phyloP scores from a whole-genome alignment of 2,797 vertebrate species.

The Decapterus maruadsi region DNA sequence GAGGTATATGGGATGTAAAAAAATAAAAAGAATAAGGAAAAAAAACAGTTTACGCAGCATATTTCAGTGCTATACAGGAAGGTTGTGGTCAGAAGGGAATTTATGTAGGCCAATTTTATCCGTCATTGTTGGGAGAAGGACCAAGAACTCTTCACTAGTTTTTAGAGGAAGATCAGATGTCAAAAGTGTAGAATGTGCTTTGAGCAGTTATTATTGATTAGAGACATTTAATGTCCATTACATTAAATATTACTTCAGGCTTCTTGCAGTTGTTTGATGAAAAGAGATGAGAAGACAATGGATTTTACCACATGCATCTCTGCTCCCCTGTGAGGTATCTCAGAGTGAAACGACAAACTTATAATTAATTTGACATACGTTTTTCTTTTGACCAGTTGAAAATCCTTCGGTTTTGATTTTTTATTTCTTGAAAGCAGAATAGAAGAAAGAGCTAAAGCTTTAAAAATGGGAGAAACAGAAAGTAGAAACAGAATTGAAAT shows the following conservation, averaged over 20 bases:
- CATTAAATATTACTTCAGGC: constrained; percentile 58
- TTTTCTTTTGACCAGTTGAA: constrained; percentile 31
- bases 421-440: constrained; percentile 32
- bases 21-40: constrained; percentile 8
- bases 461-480: constrained; percentile 1
- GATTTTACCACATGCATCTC: constrained; percentile 25
- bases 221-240: constrained; percentile 54
- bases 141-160: constrained; percentile 20
- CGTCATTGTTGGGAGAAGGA: constrained; percentile 47
- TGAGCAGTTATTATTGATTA: constrained; percentile 65
- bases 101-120: constrained; percentile 40
- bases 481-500: constrained; percentile 21
- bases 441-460: constrained; percentile 1
- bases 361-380: constrained; percentile 25
- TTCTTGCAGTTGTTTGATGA: constrained; percentile 60
- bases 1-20: constrained; percentile 28
- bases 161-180: constrained; percentile 27
- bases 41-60: constrained; percentile 34
- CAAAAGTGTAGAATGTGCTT: constrained; percentile 5
- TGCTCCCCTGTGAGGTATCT: constrained; percentile 12
- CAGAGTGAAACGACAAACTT: constrained; percentile 38
- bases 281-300: constrained; percentile 51
- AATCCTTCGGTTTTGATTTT: neutral
- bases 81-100: constrained; percentile 53
- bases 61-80: constrained; percentile 44